phyloP scores from a whole-genome alignment of 1,140 invertebrate species.

The Acromyrmex echinatior region DNA sequence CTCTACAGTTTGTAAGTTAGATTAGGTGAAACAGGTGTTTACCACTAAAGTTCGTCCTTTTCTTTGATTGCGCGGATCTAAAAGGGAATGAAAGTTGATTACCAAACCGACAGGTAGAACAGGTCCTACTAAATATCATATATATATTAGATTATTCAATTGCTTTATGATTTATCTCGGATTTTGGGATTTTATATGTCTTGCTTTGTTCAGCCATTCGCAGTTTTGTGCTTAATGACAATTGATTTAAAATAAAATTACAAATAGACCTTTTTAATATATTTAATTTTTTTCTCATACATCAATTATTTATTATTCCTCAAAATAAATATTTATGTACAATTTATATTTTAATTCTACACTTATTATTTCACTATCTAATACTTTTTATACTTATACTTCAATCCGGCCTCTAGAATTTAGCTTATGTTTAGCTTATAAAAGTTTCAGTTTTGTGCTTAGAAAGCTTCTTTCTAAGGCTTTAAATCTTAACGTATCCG shows the following conservation, averaged over 20 bases:
- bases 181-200: neutral
- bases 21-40: neutral
- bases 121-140: neutral
- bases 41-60: conserved; percentile 9
- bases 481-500: neutral
- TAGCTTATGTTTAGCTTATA: too few species aligned
- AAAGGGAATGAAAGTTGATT: neutral
- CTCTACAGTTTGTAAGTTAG: neutral
- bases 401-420: neutral
- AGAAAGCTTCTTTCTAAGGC: neutral
- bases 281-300: too few species aligned
- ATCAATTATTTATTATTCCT: too few species aligned
- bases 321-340: too few species aligned
- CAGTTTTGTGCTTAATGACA: neutral
- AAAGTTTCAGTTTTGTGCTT: neutral
- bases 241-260: too few species aligned
- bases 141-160: conserved; percentile 55
- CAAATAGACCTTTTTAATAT: too few species aligned
- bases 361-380: too few species aligned
- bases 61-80: conserved; percentile 18
- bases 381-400: neutral
- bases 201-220: neutral
- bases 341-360: too few species aligned
- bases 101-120: neutral
- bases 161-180: conserved; percentile 17